A percentile compares a stretch with the other conserved stretches of the same genome.
phyloP scores from a whole-genome alignment of 2,797 vertebrate species.

The Hapalemur alaotrensis region DNA sequence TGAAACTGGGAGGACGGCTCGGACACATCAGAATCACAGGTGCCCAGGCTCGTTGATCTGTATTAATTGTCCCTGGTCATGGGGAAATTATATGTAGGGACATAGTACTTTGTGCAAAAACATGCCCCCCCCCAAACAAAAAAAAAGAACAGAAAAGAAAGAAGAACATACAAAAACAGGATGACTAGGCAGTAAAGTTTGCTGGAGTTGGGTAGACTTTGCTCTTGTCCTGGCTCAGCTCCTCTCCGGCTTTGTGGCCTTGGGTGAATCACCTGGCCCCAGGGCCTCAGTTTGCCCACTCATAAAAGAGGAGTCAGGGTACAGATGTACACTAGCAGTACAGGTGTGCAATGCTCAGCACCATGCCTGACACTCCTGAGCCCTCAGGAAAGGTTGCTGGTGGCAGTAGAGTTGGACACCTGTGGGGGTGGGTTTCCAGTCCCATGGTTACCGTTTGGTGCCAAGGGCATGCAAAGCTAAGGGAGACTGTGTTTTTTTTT shows the following conservation, averaged over 20 bases:
- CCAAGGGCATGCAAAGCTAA: not conserved
- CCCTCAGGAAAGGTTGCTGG: not conserved
- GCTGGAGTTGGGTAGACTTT: not conserved
- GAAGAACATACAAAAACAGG: not conserved
- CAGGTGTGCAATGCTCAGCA: not conserved
- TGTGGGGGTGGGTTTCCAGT: not conserved
- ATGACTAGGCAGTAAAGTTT: not conserved
- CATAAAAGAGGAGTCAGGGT: not conserved
- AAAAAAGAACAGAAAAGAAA: not conserved
- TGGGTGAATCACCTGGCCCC: not conserved
- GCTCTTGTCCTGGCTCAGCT: not conserved
- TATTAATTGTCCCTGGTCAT: not conserved
- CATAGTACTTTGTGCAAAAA: not conserved
- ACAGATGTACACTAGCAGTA: not conserved
- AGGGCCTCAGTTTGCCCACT: conserved; percentile 22
- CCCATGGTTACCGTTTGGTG: not conserved
- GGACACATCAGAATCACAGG: not conserved
- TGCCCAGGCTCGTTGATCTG: not conserved
- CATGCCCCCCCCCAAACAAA: not conserved
- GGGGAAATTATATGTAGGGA: not conserved
- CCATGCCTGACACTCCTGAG: not conserved
- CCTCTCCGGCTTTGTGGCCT: not conserved
- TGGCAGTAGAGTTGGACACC: not conserved
- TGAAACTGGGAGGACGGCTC: not conserved
- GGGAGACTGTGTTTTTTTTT: not conserved